Base-by-base conservation (phyloP, 2,113 vertebrate species). In the Zosterops lateralis region DNA sequence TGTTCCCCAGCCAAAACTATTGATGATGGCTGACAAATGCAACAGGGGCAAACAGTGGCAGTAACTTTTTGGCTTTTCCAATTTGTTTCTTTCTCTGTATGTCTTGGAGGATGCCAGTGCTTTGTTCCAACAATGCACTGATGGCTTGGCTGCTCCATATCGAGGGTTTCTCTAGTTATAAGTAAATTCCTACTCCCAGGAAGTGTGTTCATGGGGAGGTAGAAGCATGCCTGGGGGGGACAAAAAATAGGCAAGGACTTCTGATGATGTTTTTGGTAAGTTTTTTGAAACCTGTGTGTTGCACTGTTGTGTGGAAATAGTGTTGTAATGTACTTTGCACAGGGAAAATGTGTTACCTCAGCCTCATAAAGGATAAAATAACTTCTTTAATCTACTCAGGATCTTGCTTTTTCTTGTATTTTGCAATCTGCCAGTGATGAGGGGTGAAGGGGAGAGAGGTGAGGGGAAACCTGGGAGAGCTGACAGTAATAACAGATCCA, bases 401-500 rank as follows among this genome's bases (percentile, higher is more conserved):
- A 21, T 57, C 45, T 94, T 57, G 2, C 3, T 84, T 92, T 89
- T 82, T 54, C 51, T 44, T 75, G 48, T 90, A 32, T 90, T 95
- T 91, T 92, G 70, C 83, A 85, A 88, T 89, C 47, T 84, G 17
- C 28, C 65, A 54, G 38, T 74, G 54, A 38, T 72, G 66, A 60
- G 62, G 58, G 29, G 47, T 75, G 88, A 78, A 78, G 53, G 44
- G 54, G 51, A 89, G 40, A 50, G 58, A 85, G 36, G n/a, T 28
- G 40, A 93, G 40, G 51, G 84, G 51, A 48, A 92, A 68, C 47
- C 72, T 73, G 70, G 83, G 45, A 85, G 50, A 87, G 31, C 57
- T 97, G 92, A 90, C 95, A 87, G 44, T 66, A 93, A 73, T 54
- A 90, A 60, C 95, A 94, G 74, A 92, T 96, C 90, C 89, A 91